These are phyloP conservation scores for Muraenolepis orangiensis DNA, from an alignment of 2,797 vertebrate species.

Conservation along the genomic window DNA sequence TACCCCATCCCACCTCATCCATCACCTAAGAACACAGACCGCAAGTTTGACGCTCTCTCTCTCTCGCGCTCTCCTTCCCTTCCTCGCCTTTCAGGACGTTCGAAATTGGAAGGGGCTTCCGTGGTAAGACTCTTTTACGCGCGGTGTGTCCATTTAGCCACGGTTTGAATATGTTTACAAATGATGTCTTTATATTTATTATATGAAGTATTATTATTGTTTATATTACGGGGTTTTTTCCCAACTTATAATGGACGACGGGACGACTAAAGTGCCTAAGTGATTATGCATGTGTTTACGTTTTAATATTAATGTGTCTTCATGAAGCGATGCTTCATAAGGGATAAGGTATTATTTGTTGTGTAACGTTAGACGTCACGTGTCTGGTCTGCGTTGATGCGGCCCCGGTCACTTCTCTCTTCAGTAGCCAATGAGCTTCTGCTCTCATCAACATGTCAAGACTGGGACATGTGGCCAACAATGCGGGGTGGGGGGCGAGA, in stretches of 20 bases:
- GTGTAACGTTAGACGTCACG: conserved; percentile 37
- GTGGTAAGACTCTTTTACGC: too few species aligned
- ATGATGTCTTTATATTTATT: background rate
- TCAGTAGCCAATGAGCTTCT: conserved; percentile 37
- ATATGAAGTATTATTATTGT: background rate
- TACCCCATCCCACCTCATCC: conserved; percentile 60
- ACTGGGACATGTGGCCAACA: conserved; percentile 29
- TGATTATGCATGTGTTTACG: background rate
- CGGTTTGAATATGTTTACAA: background rate
- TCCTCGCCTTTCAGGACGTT: conserved; percentile 60
- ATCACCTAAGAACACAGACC: conserved; percentile 71
- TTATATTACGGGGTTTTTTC: background rate
- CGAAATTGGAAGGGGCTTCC: conserved; percentile 49
- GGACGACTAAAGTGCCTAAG: background rate
- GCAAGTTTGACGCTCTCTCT: conserved; percentile 64
- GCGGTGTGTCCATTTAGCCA: background rate
- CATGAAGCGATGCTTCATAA: background rate
- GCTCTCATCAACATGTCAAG: conserved; percentile 57
- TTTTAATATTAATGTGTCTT: background rate
- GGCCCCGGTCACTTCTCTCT: conserved; percentile 40
- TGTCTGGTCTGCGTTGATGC: conserved; percentile 20
- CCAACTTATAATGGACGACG: background rate
- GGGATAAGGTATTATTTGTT: background rate
- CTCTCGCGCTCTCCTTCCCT: conserved; percentile 59
- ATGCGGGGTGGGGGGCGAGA: conserved; percentile 38